Evolutionary conservation across 1,140 invertebrate species (phyloP).

Genomic region (Drosophila malerkotliana): DNA sequence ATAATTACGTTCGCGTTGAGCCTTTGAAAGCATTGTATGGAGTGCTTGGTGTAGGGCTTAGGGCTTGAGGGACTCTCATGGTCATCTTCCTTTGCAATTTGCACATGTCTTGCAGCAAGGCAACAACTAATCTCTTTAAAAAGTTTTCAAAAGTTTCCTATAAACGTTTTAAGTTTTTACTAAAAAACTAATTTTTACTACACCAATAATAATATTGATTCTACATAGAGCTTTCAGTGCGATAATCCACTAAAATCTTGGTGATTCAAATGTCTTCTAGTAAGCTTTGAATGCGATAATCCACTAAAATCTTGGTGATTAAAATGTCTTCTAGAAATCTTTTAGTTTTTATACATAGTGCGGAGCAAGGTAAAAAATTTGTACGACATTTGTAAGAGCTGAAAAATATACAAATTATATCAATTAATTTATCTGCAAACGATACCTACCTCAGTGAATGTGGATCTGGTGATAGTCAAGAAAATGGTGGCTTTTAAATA

Average conservation of each 20-base stretch:
- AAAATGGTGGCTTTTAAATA: slow-evolving; percentile 65
- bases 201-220: no score
- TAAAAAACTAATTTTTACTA: no score
- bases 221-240: no score
- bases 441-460: slow-evolving; percentile 20
- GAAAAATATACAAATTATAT: neutral
- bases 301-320: no score
- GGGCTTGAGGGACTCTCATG: slow-evolving; percentile 15
- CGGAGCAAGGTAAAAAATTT: slow-evolving; percentile 33
- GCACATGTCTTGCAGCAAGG: slow-evolving; percentile 20
- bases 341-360: slow-evolving; percentile 15
- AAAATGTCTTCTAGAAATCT: neutral
- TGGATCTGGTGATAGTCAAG: slow-evolving; percentile 10
- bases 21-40: slow-evolving; percentile 64
- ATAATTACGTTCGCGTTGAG: slow-evolving; percentile 64
- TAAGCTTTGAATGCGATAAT: no score
- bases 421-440: neutral
- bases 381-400: slow-evolving; percentile 22
- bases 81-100: slow-evolving; percentile 25
- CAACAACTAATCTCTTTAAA: neutral
- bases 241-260: no score
- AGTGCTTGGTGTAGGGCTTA: slow-evolving; percentile 14
- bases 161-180: no score
- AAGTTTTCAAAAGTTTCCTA: neutral
- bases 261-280: neutral